Conservation (phyloP, 2,113 vertebrate genomes). For the Apeltes quadracus region DNA sequence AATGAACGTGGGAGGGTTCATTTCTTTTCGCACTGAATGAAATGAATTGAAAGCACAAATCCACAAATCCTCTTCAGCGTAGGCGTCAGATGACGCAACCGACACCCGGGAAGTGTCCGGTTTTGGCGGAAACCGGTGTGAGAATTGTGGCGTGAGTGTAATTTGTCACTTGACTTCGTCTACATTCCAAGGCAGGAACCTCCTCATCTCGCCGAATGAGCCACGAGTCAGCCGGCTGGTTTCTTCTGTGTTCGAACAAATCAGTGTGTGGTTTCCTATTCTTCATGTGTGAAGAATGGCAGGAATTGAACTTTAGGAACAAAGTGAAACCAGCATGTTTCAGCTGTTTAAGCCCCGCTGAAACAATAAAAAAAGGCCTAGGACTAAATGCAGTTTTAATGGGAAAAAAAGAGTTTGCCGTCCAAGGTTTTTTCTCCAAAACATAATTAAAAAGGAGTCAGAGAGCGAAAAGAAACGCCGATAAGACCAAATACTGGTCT, state of each 20-base stretch:
- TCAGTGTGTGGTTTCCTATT: slow-evolving; percentile 25
- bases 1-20: background rate
- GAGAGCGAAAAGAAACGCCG: background rate
- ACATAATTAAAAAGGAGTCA: too few species aligned
- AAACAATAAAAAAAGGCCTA: too few species aligned
- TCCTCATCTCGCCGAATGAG: slow-evolving; percentile 23
- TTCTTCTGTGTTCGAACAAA: slow-evolving; percentile 38
- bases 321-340: slow-evolving; percentile 15
- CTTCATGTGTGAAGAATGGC: slow-evolving; percentile 30
- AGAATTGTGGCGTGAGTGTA: slow-evolving; percentile 1
- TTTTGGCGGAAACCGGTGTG: slow-evolving; percentile 8
- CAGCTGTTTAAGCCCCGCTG: background rate
- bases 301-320: slow-evolving; percentile 47
- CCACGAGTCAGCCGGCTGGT: slow-evolving; percentile 1
- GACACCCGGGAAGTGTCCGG: slow-evolving; percentile 7
- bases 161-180: slow-evolving; percentile 20
- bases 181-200: slow-evolving; percentile 22
- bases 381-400: too few species aligned
- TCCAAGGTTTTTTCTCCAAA: too few species aligned
- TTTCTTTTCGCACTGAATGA: too few species aligned
- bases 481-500: background rate
- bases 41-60: too few species aligned
- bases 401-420: too few species aligned
- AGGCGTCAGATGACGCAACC: background rate
- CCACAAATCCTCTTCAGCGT: background rate